phyloP scores from a whole-genome alignment of 1,140 invertebrate species.

The Varroa destructor region DNA sequence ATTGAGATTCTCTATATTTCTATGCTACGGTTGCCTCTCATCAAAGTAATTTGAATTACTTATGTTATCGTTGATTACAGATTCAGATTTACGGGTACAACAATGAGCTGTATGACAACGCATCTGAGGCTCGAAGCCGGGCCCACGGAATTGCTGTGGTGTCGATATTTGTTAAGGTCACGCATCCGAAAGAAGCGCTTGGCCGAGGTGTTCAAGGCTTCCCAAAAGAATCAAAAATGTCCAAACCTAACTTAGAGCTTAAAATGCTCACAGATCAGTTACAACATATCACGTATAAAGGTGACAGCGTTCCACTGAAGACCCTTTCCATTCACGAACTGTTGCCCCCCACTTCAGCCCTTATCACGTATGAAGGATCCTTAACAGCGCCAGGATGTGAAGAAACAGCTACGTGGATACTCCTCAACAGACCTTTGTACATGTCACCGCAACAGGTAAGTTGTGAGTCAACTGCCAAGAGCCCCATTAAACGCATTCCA shows the following conservation, averaged over 20 bases:
- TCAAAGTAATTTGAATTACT: too few species aligned
- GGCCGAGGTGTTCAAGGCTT: too few species aligned
- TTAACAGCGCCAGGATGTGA: slow-evolving; percentile 40
- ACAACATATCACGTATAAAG: slow-evolving; percentile 58
- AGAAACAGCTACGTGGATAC: slow-evolving; percentile 42
- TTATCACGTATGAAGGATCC: slow-evolving; percentile 42
- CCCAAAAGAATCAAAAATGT: background rate
- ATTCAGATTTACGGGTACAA: slow-evolving; percentile 91
- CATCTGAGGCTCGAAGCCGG: slow-evolving; percentile 69
- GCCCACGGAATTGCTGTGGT: slow-evolving; percentile 82
- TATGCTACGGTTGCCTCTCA: too few species aligned
- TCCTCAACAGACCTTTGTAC: slow-evolving; percentile 36
- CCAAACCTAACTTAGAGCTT: slow-evolving; percentile 58
- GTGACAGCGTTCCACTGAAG: slow-evolving; percentile 18
- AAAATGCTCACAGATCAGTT: slow-evolving; percentile 70
- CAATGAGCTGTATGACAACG: slow-evolving; percentile 84
- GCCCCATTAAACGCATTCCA: too few species aligned
- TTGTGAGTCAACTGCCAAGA: too few species aligned
- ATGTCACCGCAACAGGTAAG: slow-evolving; percentile 35
- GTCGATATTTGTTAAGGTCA: slow-evolving; percentile 60
- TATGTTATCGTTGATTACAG: slow-evolving; percentile 45
- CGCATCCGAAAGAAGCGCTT: background rate
- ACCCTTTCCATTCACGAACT: slow-evolving; percentile 22
- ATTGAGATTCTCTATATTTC: too few species aligned
- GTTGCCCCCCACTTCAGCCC: slow-evolving; percentile 33